These are phyloP conservation scores for Epistrophella euchroma DNA, from an alignment of 2,888 invertebrate species.

Conservation along the genomic window DNA sequence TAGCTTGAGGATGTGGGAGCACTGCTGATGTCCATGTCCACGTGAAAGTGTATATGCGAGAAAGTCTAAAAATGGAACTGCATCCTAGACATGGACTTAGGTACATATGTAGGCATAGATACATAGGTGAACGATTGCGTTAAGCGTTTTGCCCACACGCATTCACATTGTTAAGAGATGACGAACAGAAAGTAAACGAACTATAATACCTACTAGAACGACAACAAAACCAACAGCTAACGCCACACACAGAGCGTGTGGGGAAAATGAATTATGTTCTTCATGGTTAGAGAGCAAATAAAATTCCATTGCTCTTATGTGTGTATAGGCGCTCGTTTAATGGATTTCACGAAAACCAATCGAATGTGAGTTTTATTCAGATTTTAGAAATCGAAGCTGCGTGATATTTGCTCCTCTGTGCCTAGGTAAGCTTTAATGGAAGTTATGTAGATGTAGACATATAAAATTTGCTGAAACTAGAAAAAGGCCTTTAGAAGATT, in stretches of 20 bases:
- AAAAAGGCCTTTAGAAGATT: background rate
- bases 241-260: constrained; percentile 3
- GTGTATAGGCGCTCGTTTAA: background rate
- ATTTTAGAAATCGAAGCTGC: background rate
- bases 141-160: constrained; percentile 63
- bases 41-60: background rate
- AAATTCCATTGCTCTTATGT: constrained; percentile 12
- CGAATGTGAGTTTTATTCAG: constrained; percentile 15
- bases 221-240: background rate
- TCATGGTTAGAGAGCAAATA: constrained; percentile 11
- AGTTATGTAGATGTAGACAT: background rate
- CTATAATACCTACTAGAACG: background rate
- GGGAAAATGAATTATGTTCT: constrained; percentile 33
- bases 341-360: constrained; percentile 12
- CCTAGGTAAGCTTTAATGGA: background rate
- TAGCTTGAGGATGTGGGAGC: constrained; percentile 44
- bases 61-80: constrained; percentile 5
- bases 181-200: constrained; percentile 8
- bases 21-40: background rate
- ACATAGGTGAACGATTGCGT: constrained; percentile 42
- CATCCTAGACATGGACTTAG: background rate
- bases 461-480: too few relatives aligned
- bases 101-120: too few relatives aligned
- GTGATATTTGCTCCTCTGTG: too few relatives aligned
- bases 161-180: constrained; percentile 66